These are phyloP conservation scores for Nomada lathburiana DNA, from an alignment of 2,888 invertebrate species.

Conservation along the genomic window DNA sequence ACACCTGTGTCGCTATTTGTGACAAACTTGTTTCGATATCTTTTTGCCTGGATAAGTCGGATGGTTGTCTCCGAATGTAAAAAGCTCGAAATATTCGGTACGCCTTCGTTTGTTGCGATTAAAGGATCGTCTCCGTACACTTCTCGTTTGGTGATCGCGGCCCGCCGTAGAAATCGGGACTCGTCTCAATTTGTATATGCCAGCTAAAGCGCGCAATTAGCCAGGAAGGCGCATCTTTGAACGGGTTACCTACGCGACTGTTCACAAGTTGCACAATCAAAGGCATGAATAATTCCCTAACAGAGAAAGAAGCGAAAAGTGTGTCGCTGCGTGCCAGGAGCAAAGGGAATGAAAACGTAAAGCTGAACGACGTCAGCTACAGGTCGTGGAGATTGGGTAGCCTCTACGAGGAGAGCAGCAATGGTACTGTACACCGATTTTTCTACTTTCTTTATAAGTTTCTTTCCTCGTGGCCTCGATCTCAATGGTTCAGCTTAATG, in stretches of 20 bases:
- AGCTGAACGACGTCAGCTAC: constrained; percentile 81
- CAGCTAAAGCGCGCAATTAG: constrained; percentile 36
- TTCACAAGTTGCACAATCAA: constrained; percentile 33
- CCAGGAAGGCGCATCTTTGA: constrained; percentile 12
- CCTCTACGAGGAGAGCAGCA: constrained; percentile 80
- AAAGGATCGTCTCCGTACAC: background rate
- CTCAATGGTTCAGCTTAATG: background rate
- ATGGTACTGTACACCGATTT: constrained; percentile 58
- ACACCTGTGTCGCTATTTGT: too few relatives aligned
- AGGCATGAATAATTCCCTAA: constrained; percentile 33
- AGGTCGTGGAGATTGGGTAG: constrained; percentile 83
- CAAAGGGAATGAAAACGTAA: constrained; percentile 75
- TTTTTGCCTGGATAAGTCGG: background rate
- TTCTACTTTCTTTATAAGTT: background rate
- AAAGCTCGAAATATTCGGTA: too few relatives aligned
- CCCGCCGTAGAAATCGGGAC: constrained; percentile 10
- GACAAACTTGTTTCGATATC: background rate
- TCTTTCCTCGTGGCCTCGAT: background rate
- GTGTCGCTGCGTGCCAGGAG: constrained; percentile 46
- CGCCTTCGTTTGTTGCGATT: too few relatives aligned
- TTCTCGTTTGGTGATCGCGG: background rate
- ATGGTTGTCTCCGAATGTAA: background rate
- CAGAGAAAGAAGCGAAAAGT: constrained; percentile 56
- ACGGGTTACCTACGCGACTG: constrained; percentile 2
- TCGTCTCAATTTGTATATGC: background rate